phyloP scores from a whole-genome alignment of 2,888 invertebrate genomes.

The Spodoptera picta region DNA sequence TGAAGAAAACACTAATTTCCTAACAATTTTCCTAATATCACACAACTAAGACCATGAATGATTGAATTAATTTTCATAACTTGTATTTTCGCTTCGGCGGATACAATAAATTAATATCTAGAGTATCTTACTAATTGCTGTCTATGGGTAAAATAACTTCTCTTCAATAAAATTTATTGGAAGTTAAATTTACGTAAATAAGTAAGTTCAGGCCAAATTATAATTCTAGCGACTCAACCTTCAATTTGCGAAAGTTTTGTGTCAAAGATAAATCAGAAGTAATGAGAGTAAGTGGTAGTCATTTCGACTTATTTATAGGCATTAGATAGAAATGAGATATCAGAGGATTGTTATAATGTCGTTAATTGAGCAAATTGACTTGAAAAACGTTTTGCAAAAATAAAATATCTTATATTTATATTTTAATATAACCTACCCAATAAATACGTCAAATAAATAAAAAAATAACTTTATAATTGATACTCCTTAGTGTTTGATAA shows the following conservation, averaged over 20 bases:
- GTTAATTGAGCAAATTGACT: conserved; percentile 2
- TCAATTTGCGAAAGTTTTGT: conserved; percentile 44
- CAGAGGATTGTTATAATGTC: conserved; percentile 14
- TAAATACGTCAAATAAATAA: no score
- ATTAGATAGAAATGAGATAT: conserved; percentile 2
- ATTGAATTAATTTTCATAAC: conserved; percentile 42
- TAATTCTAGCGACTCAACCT: conserved; percentile 34
- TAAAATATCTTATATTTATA: no score
- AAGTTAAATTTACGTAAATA: conserved; percentile 46
- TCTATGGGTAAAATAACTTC: conserved; percentile 47
- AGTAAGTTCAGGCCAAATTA: conserved; percentile 39
- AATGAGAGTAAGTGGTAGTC: conserved; percentile 40
- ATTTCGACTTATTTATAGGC: conserved; percentile 30
- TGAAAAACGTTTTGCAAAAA: neutral
- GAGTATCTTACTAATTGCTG: conserved; percentile 47
- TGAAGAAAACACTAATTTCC: neutral
- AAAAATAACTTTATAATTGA: no score
- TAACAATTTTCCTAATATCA: conserved; percentile 13
- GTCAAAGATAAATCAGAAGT: conserved; percentile 42
- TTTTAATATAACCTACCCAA: no score
- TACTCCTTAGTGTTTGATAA: no score
- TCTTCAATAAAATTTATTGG: conserved; percentile 50
- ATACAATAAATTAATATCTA: conserved; percentile 51
- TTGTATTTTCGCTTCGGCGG: conserved; percentile 38
- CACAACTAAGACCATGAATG: conserved; percentile 1